These are phyloP conservation scores for Aporophyla lueneburgensis DNA, from an alignment of 2,888 invertebrate genomes.

Conservation along the genomic window DNA sequence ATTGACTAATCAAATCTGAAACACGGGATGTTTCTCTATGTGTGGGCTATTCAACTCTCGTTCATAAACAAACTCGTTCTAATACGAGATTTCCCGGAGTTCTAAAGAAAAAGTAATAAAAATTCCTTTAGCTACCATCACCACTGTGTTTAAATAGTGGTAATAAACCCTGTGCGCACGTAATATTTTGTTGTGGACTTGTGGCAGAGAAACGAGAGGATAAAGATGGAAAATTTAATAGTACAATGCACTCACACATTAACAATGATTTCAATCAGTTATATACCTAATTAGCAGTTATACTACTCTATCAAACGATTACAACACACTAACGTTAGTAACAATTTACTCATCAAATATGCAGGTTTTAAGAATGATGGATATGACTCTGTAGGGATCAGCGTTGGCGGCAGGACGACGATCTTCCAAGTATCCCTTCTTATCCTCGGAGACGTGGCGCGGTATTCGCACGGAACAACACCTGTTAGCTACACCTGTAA, in stretches of 20 bases:
- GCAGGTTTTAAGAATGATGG: conserved; percentile 95
- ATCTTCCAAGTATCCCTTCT: conserved; percentile 98
- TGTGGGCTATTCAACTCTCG: conserved; percentile 39
- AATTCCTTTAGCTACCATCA: conserved; percentile 32
- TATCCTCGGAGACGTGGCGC: conserved; percentile 96
- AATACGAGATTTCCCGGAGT: conserved; percentile 39
- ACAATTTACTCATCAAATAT: conserved; percentile 93
- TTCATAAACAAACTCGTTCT: conserved; percentile 41
- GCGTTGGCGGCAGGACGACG: conserved; percentile 97
- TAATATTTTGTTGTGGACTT: conserved; percentile 18
- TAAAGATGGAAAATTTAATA: conserved; percentile 36
- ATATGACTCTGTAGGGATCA: conserved; percentile 96
- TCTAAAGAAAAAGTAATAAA: conserved; percentile 50
- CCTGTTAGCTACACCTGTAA: conserved; percentile 96
- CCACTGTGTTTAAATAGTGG: conserved; percentile 9
- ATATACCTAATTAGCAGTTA: not conserved
- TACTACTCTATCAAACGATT: conserved; percentile 7
- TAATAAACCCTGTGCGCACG: conserved; percentile 35
- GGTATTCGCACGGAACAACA: conserved; percentile 98
- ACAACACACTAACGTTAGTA: not conserved
- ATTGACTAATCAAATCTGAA: conserved; percentile 40
- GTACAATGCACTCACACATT: not conserved
- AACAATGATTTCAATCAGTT: conserved; percentile 13
- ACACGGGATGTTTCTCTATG: conserved; percentile 25
- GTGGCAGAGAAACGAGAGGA: conserved; percentile 25